Conservation (phyloP, 1,140 invertebrate genomes). For the Pygmarrhopalites habei region DNA sequence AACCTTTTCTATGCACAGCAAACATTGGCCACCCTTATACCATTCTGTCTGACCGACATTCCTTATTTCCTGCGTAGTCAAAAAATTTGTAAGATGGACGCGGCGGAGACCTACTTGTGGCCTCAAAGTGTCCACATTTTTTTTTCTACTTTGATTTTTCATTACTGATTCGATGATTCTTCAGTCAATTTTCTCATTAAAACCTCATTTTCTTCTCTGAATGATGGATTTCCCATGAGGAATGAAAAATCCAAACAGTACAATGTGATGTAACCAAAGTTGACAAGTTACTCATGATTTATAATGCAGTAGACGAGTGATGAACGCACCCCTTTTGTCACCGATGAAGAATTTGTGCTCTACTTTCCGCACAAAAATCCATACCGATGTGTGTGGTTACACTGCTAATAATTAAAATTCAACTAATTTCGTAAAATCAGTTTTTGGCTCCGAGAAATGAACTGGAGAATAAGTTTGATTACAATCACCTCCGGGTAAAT, state of each 20-base stretch:
- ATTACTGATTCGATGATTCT: not conserved
- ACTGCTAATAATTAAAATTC: too few species aligned
- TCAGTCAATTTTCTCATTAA: not conserved
- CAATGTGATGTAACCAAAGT: too few species aligned
- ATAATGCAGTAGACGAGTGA: too few species aligned
- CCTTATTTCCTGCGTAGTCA: not conserved
- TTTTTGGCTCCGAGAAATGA: too few species aligned
- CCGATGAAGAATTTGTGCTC: too few species aligned
- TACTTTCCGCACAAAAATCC: too few species aligned
- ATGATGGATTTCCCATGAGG: not conserved
- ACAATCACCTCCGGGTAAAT: too few species aligned
- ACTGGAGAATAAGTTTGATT: too few species aligned
- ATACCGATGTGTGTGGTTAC: too few species aligned
- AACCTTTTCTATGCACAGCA: not conserved
- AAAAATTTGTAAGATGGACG: not conserved
- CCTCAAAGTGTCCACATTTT: not conserved
- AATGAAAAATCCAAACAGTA: not conserved
- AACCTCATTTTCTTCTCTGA: not conserved
- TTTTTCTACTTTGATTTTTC: not conserved
- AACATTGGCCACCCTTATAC: not conserved
- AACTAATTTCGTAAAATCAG: too few species aligned
- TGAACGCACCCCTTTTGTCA: too few species aligned
- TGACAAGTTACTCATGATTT: too few species aligned
- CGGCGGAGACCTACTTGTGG: not conserved
- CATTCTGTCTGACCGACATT: not conserved